Percentiles rank a stretch among this genome's conserved stretches.
Evolutionary conservation across 1,140 invertebrate genomes (phyloP).

Genomic region (Drosophila elegans): DNA sequence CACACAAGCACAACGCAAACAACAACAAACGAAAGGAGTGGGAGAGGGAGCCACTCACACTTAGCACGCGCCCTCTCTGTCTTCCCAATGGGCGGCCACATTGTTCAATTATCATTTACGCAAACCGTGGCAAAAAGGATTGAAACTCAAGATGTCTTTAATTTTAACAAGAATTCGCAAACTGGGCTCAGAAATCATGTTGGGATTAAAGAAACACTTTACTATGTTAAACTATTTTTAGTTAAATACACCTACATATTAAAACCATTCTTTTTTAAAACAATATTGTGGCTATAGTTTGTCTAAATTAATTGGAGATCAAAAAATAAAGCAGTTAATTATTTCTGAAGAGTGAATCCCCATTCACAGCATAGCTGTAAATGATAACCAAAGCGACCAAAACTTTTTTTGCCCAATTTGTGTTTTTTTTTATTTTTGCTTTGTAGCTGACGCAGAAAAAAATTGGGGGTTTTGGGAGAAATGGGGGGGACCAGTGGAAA

Average conservation of each 20-base stretch:
- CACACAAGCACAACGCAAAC: constrained; percentile 15
- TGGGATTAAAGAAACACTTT: too few relatives aligned
- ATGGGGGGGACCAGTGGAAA: constrained; percentile 25
- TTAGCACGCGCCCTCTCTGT: constrained; percentile 13
- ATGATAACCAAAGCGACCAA: constrained; percentile 26
- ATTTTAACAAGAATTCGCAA: neutral
- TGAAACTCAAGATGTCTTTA: neutral
- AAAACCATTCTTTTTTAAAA: neutral
- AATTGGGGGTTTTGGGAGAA: neutral
- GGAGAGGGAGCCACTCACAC: constrained; percentile 8
- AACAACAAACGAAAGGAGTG: constrained; percentile 6
- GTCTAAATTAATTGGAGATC: neutral
- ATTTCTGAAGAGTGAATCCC: neutral
- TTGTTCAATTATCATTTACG: constrained; percentile 42
- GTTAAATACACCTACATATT: too few relatives aligned
- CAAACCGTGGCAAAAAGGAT: constrained; percentile 5
- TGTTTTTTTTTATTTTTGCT: constrained; percentile 31
- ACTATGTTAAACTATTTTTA: too few relatives aligned
- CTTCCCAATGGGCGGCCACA: constrained; percentile 30
- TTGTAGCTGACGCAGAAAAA: constrained; percentile 61
- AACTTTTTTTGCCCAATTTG: constrained; percentile 33
- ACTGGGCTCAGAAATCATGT: too few relatives aligned
- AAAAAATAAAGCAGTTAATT: neutral
- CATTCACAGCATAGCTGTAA: constrained; percentile 1
- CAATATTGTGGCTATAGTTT: too few relatives aligned